Percentiles rank a stretch among this genome's conserved stretches.
These are phyloP conservation scores for Hyla sarda DNA, from an alignment of 2,113 vertebrate species.

Conservation along the genomic window DNA sequence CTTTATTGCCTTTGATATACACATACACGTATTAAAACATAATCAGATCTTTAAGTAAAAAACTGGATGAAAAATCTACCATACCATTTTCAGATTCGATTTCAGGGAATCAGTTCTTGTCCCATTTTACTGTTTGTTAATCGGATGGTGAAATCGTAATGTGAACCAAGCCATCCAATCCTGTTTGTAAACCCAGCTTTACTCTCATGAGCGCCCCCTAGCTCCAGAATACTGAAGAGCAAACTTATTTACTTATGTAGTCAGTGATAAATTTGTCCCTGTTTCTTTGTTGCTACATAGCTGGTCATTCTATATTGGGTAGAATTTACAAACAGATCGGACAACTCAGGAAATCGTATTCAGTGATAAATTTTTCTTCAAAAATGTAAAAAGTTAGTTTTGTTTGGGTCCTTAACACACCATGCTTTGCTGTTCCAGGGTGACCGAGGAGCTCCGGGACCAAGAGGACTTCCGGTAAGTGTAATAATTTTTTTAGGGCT, in stretches of 20 bases:
- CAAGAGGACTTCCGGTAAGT: conserved; percentile 93
- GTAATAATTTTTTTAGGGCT: background rate
- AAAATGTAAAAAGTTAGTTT: background rate
- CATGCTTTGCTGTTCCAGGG: conserved; percentile 78
- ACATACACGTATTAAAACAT: no score
- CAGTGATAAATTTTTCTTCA: no score
- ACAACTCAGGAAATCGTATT: background rate
- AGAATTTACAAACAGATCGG: background rate
- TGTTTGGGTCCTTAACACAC: background rate
- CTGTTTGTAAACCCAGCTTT: no score
- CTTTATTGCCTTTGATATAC: no score
- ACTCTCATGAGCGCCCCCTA: background rate
- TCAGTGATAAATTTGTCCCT: background rate
- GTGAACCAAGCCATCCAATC: no score
- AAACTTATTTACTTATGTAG: background rate
- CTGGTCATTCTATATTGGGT: background rate
- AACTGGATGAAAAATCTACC: no score
- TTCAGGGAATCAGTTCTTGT: no score
- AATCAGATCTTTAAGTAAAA: no score
- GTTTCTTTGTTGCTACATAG: background rate
- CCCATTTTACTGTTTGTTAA: no score
- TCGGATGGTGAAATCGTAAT: no score
- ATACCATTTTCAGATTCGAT: no score
- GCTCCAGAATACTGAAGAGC: background rate
- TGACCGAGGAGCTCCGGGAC: conserved; percentile 89